Base-by-base conservation (phyloP, 35 echinoderm and acorn worm species). In the Stichopus chloronotus region DNA sequence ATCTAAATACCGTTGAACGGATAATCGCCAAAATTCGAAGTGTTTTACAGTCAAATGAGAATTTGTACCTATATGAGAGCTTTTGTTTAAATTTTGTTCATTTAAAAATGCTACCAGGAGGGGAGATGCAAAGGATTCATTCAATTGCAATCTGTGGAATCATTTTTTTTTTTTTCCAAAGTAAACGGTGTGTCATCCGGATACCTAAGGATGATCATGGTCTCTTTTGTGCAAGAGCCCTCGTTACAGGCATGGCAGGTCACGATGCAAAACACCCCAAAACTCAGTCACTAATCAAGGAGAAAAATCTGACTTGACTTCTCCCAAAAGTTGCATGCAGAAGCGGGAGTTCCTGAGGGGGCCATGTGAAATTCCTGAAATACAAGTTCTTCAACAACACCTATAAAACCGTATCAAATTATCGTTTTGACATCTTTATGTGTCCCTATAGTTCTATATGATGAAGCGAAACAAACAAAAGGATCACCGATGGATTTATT, bases 91-190 rank as follows among this genome's bases (percentile, higher is more conserved):
- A 63, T 63, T 63, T 63, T 16, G 20, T 72, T 72, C 68, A 72
- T 16, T 72, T 72, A 16, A 72, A 72, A 2, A 72, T 72, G 7
- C 65, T 19, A 5, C 20, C 65, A 19, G 13, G 65, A 72, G 8
- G 65, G 65, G 65, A 72, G 65, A 84, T 84, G 6, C 52, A 84
- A 84, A 57, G 53, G 53, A 14, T 84, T 84, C 14, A 84, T 7
- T 55, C 53, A 55, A 14, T 84, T 57, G 22, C 78, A 81, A 81
- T 81, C 78, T 24, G 30, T 81, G 24, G 78, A 81, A 81, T 81
- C 78, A n/a, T 81, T 81, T 81, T 81, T 84, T 84, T n/a, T n/a
- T n/a, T n/a, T n/a, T n/a, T n/a, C n/a, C 81, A 52, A 5, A 57
- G 81, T 84, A 84, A 84, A 58, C 53, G 81, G 19, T 84, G 81